These are phyloP conservation scores for Habrosyne pyritoides DNA, from an alignment of 2,888 invertebrate genomes.

Conservation along the genomic window DNA sequence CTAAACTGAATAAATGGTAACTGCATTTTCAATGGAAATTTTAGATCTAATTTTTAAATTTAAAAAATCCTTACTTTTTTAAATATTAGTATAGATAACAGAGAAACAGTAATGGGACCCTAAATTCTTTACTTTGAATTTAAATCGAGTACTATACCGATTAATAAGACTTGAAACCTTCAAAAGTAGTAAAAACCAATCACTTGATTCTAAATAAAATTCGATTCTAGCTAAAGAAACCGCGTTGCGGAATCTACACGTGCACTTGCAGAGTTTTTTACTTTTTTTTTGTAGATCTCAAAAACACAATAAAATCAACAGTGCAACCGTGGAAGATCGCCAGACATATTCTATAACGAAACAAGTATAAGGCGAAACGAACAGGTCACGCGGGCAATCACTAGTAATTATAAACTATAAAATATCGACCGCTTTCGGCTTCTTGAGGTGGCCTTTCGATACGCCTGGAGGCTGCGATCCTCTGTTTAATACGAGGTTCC, in stretches of 20 bases:
- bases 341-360: slow-evolving; percentile 20
- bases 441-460: slow-evolving; percentile 77
- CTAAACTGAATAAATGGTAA: too few relatives aligned
- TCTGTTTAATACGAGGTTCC: slow-evolving; percentile 45
- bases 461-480: slow-evolving; percentile 48
- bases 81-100: too few relatives aligned
- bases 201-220: too few relatives aligned
- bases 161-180: too few relatives aligned
- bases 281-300: not conserved
- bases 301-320: slow-evolving; percentile 37
- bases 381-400: slow-evolving; percentile 71
- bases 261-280: not conserved
- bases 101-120: too few relatives aligned
- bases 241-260: not conserved
- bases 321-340: slow-evolving; percentile 26
- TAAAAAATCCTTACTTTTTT: too few relatives aligned
- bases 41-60: too few relatives aligned
- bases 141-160: too few relatives aligned
- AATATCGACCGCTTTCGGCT: slow-evolving; percentile 76
- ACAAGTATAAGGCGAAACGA: slow-evolving; percentile 51
- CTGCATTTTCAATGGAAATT: too few relatives aligned
- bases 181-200: too few relatives aligned
- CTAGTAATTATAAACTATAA: slow-evolving; percentile 81
- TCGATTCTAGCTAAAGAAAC: too few relatives aligned
- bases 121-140: too few relatives aligned